Conservation (phyloP, 2,888 invertebrate genomes). For the Melinaea marsaeus region DNA sequence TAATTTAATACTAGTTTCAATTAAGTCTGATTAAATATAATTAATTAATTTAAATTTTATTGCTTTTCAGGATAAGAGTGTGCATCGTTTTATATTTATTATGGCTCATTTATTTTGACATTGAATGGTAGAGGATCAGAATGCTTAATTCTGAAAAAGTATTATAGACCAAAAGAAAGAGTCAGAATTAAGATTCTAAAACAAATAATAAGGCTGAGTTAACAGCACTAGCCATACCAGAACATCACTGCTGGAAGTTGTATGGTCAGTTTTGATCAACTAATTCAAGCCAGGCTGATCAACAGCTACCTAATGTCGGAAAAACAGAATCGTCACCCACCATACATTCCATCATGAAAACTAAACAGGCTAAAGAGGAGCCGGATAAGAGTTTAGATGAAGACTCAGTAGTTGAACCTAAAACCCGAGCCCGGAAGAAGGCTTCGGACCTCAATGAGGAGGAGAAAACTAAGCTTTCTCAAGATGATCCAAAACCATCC, state of each 20-base stretch:
- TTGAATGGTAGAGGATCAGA: background rate
- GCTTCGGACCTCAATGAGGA: conserved; percentile 64
- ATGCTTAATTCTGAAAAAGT: background rate
- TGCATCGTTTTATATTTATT: conserved; percentile 5
- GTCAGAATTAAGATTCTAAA: conserved; percentile 9
- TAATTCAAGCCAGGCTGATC: conserved; percentile 38
- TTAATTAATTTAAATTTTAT: background rate
- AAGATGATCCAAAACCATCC: conserved; percentile 69
- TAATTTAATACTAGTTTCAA: background rate
- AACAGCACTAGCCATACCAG: conserved; percentile 8
- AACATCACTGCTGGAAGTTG: background rate
- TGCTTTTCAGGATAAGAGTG: conserved; percentile 1
- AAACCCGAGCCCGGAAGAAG: conserved; percentile 72
- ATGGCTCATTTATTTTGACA: background rate
- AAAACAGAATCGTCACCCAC: conserved; percentile 65
- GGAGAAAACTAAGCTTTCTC: conserved; percentile 56
- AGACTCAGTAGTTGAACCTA: conserved; percentile 64
- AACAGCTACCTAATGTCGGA: conserved; percentile 69
- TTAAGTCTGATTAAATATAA: background rate
- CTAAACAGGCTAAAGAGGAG: conserved; percentile 71
- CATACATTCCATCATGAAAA: conserved; percentile 77
- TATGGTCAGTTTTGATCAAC: conserved; percentile 15
- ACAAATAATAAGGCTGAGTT: conserved; percentile 11
- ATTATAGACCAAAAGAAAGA: conserved; percentile 1
- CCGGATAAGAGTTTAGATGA: conserved; percentile 69